phyloP scores from a whole-genome alignment of 2,888 invertebrate species.

The Ornithoptera alexandrae region DNA sequence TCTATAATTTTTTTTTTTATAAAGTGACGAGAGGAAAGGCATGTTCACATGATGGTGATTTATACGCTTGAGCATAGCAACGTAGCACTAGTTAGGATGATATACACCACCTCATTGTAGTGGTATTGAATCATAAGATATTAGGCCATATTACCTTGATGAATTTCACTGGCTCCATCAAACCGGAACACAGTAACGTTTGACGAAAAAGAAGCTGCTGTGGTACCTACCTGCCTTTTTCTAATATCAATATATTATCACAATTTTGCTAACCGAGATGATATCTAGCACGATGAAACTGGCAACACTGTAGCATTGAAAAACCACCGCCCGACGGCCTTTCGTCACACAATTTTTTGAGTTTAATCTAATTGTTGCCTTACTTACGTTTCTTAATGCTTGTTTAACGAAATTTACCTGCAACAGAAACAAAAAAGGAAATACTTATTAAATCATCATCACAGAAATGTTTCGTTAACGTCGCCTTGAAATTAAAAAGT shows the following conservation, averaged over 20 bases:
- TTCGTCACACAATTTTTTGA: conserved; percentile 7
- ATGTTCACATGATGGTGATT: too few species aligned
- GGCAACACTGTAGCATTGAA: conserved; percentile 6
- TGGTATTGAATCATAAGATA: too few species aligned
- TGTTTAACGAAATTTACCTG: conserved; percentile 17
- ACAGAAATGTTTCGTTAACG: background rate
- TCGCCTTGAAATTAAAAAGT: background rate
- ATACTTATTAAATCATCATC: conserved; percentile 12
- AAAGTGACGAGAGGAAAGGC: too few species aligned
- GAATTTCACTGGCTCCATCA: too few species aligned
- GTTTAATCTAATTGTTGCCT: conserved; percentile 9
- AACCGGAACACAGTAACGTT: too few species aligned
- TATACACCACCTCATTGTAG: too few species aligned
- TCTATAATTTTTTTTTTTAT: too few species aligned
- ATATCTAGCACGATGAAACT: conserved; percentile 10
- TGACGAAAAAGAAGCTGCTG: too few species aligned
- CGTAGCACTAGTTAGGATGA: too few species aligned
- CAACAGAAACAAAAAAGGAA: conserved; percentile 11
- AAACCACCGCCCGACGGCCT: conserved; percentile 12
- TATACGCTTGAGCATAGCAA: too few species aligned
- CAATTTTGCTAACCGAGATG: conserved; percentile 2
- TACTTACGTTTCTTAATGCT: conserved; percentile 13
- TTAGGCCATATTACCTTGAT: too few species aligned
- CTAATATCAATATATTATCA: background rate
- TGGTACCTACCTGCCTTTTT: too few species aligned